These are phyloP conservation scores for Ernsta delagoae DNA, from an alignment of 2,888 invertebrate genomes.

Conservation along the genomic window DNA sequence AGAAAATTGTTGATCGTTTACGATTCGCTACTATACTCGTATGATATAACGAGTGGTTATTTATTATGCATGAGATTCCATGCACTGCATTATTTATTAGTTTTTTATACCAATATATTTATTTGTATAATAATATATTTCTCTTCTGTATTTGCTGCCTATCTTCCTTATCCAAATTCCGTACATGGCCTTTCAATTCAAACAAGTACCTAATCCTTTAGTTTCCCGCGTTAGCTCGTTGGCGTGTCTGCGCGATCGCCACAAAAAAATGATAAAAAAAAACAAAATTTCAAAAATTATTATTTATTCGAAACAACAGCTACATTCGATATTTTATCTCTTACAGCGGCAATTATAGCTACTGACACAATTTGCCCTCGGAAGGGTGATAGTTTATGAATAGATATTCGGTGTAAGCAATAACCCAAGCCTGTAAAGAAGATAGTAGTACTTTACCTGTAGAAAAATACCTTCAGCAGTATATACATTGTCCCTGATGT, in stretches of 20 bases:
- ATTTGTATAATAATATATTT: too few species aligned
- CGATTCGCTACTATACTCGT: too few species aligned
- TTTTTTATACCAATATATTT: background rate
- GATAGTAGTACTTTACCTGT: conserved; percentile 2
- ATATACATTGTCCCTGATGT: conserved; percentile 42
- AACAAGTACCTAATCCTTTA: too few species aligned
- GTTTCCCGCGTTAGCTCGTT: too few species aligned
- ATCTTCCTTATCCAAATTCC: too few species aligned
- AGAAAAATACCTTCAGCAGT: conserved; percentile 33
- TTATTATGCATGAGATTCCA: too few species aligned
- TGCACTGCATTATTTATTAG: background rate
- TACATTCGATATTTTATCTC: conserved; percentile 52
- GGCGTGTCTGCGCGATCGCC: too few species aligned
- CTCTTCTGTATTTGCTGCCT: too few species aligned
- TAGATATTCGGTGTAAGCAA: background rate
- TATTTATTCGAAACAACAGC: conserved; percentile 61
- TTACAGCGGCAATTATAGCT: conserved; percentile 48
- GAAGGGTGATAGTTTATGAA: background rate
- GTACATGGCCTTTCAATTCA: too few species aligned
- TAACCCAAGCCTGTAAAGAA: background rate
- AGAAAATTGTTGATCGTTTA: too few species aligned
- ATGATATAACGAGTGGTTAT: too few species aligned
- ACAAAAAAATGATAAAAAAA: background rate
- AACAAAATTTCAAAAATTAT: conserved; percentile 42
- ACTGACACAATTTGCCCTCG: conserved; percentile 21